Evolutionary conservation across 2,797 vertebrate genomes (phyloP), one percentile per base, ranked within the genome.

Genomic region (Carduelis carduelis): DNA sequence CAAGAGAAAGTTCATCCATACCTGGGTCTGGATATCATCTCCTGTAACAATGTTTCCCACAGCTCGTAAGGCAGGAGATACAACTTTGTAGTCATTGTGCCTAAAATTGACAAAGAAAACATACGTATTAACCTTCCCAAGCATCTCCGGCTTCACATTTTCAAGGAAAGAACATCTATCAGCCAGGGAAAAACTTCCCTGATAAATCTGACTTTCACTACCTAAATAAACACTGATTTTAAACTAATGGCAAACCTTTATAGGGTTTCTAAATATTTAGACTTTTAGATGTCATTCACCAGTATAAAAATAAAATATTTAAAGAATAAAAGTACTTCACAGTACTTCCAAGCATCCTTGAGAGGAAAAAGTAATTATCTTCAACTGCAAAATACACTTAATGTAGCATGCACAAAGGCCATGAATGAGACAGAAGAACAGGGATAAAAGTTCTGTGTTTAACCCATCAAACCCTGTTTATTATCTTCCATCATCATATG

Each of bases 51-150:
- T 98, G 92, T 98, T 98, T 72, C 98, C 98, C 37, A 98, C 98
- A 55, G 98, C 98, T 85, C 98, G 95, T 70, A 98, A 95, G 77
- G 98, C 98, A 87, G 98, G 98, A 94, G 98, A 98, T 32, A 98
- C 98, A 83, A 98, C 98, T 95, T 98, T 98, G 96, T 98, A 98
- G 94, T 98, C 98, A 9, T 97, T 98, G 93, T 98, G 98, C 98
- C 98, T 98, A 94, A 44, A 98, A 97, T 63, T 47, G 91, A 35
- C 37, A 78, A 55, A 34, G 22, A 80, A 96, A 34, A 83, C 24
- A 0, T 16, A 89, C 55, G 9, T 11, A 26, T 79, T 59, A 70
- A 61, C 37, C 23, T 77, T 44, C 18, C 27, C 53, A 79, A 76
- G 18, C 28, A 87, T 23, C 27, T 60, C 28, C 19, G 78, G 21